Evolutionary conservation across 2,113 vertebrate species (phyloP).

Genomic region (Boulengerochromis microlepis): DNA sequence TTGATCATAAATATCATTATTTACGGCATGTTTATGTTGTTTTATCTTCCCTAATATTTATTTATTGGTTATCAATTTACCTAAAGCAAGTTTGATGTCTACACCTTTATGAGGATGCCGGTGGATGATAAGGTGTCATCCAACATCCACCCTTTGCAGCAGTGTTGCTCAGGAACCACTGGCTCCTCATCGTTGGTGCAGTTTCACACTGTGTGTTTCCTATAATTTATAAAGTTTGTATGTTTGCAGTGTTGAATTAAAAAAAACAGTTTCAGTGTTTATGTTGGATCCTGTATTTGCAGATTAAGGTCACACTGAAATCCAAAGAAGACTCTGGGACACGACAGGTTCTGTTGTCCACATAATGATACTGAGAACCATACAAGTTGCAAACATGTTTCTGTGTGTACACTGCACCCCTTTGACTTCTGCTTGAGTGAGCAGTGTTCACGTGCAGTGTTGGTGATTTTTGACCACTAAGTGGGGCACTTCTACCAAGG

Average conservation of each 20-base stretch:
- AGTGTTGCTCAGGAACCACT: background rate
- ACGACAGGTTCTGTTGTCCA: background rate
- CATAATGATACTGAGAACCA: background rate
- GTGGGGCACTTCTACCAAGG: constrained; percentile 1
- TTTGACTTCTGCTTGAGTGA: background rate
- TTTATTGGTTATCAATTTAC: background rate
- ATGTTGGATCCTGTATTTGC: background rate
- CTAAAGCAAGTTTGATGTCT: background rate
- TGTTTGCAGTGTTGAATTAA: background rate
- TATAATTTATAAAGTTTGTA: background rate
- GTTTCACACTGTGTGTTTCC: background rate
- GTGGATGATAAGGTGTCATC: background rate
- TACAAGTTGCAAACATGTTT: background rate
- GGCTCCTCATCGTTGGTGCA: background rate
- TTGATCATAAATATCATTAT: background rate
- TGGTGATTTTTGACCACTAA: background rate
- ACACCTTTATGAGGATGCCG: accelerated
- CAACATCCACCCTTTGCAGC: background rate
- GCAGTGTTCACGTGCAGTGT: background rate
- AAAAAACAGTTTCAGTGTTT: background rate
- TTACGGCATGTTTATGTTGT: background rate
- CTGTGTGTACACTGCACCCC: background rate
- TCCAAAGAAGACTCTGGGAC: background rate
- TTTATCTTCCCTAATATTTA: background rate
- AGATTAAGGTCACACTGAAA: background rate